Evolutionary conservation across 2,797 vertebrate genomes (phyloP), one percentile per base, ranked within the genome.

Genomic region (Phrynocephalus vlangalii): DNA sequence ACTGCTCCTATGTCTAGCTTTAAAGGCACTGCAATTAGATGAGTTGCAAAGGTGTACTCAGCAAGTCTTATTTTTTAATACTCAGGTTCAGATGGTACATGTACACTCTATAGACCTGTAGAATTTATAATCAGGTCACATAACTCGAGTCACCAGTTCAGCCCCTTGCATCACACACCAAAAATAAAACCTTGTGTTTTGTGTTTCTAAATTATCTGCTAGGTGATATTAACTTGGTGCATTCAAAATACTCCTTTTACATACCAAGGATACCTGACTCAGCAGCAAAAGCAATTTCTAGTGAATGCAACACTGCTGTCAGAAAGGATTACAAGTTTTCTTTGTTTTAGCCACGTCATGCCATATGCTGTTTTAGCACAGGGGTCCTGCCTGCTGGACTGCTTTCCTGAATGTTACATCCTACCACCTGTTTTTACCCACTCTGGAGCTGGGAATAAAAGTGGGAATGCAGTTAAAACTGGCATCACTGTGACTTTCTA

Each of bases 401-500:
- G 93, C 91, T 94, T 92, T 93, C 90, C 93, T 91, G 90, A 92
- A 91, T 92, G 94, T 95, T 92, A 90, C 76, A 10, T 84, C 76
- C 79, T 87, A 82, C 30, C 3, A 78, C 33, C 87, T 85, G 18
- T 44, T 90, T 84, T 81, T 75, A 82, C 92, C 84, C 83, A 87
- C 91, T 91, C 85, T 3, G 79, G 87, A 91, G 88, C 77, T 88
- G 92, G 91, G 92, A 93, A 89, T 86, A 70, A 92, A 87, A 2
- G 2, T 81, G 92, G 93, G 87, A 94, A 94, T 91, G 93, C 91
- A 92, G 87, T 44, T 72, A 93, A 94, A 93, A 92, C 91, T 94
- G 94, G 94, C 93, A 94, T 93, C 96, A 95, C 95, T 96, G 96
- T 96, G 96, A 96, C 92, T 96, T 96, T 94, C 92, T 95, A 95